Percentiles rank a stretch among this genome's conserved stretches.
These are phyloP conservation scores for Gallirallus australis DNA, from an alignment of 2,797 vertebrate species.

Conservation along the genomic window DNA sequence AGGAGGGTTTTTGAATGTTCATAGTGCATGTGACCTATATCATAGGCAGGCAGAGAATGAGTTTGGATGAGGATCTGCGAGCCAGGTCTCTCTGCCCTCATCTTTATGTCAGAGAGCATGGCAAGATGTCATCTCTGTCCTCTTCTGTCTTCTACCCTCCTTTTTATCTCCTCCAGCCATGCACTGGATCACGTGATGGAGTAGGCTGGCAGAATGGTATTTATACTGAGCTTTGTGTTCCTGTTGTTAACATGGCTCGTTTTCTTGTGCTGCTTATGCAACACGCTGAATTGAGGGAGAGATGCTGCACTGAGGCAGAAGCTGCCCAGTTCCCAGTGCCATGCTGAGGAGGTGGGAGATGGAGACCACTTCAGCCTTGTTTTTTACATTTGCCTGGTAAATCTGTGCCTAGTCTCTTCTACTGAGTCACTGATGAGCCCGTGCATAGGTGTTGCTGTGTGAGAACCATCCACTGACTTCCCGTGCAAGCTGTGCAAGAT, in stretches of 20 bases:
- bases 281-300: neutral
- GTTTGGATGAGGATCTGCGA: neutral
- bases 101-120: neutral
- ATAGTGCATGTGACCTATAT: neutral
- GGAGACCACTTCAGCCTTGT: neutral
- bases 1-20: neutral
- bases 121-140: neutral
- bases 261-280: neutral
- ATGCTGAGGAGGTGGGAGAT: neutral
- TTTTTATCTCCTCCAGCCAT: neutral
- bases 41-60: neutral
- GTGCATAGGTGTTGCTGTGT: neutral
- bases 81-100: neutral
- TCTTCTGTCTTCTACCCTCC: neutral
- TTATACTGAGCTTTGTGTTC: neutral
- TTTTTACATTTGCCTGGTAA: neutral
- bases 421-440: rapidly evolving
- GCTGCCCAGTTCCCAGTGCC: neutral
- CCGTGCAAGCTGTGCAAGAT: neutral
- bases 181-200: neutral
- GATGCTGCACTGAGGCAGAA: neutral
- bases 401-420: neutral
- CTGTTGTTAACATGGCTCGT: neutral
- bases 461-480: neutral
- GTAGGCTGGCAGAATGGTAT: neutral